These are phyloP conservation scores for Sitophilus oryzae DNA, from an alignment of 1,140 invertebrate species.

Conservation along the genomic window DNA sequence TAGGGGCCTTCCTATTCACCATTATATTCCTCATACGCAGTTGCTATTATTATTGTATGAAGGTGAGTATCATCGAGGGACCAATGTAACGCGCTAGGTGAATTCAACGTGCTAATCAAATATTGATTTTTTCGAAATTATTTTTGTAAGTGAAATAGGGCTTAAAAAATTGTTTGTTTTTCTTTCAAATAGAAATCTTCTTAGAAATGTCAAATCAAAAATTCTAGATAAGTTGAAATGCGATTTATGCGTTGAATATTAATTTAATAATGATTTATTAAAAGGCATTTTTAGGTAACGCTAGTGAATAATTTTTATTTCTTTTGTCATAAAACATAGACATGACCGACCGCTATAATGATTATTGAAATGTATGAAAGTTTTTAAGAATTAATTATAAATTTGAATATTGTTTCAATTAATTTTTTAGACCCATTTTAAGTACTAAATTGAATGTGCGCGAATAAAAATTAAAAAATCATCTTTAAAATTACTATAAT, in stretches of 20 bases:
- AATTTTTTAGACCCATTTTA: too few species aligned
- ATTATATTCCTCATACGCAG: conserved; percentile 69
- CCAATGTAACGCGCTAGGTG: conserved; percentile 55
- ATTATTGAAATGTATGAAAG: too few species aligned
- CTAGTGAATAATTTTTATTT: too few species aligned
- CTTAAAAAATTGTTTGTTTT: neutral
- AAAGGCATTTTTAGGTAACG: too few species aligned
- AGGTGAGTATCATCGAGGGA: conserved; percentile 79
- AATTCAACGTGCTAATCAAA: neutral
- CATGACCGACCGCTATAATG: too few species aligned
- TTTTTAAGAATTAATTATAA: too few species aligned
- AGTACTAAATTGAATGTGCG: too few species aligned
- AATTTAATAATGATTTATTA: neutral
- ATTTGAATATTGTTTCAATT: too few species aligned
- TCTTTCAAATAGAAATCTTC: neutral
- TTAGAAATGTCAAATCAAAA: neutral
- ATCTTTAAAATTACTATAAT: too few species aligned
- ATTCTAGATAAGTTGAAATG: neutral
- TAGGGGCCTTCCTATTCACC: conserved; percentile 71
- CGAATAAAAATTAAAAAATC: too few species aligned
- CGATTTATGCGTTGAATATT: neutral
- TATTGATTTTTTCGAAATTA: neutral
- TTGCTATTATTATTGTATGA: conserved; percentile 85
- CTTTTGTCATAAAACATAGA: too few species aligned
- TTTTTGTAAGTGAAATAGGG: neutral